Conservation (phyloP, 2,113 vertebrate species). For the Taurulus bubalis region DNA sequence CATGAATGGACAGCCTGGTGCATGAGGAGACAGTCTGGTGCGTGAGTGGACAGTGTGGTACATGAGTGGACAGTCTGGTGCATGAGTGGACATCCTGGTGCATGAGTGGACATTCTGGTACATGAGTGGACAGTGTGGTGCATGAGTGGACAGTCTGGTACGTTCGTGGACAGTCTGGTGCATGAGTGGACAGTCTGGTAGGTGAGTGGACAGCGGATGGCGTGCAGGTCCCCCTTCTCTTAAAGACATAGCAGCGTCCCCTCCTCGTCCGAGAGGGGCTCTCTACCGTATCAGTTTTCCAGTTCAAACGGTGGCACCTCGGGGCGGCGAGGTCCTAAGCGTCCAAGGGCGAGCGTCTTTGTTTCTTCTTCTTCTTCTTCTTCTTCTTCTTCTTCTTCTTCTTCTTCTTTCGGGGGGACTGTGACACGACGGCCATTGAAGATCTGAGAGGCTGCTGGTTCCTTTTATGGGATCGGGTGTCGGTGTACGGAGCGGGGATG, state of each 20-base stretch:
- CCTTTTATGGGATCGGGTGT: slow-evolving; percentile 82
- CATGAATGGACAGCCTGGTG: too few relatives aligned
- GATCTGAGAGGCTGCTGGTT: slow-evolving; percentile 77
- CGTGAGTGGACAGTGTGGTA: too few relatives aligned
- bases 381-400: too few relatives aligned
- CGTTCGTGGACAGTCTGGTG: too few relatives aligned
- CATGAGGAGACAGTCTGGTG: too few relatives aligned
- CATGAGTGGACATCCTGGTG: too few relatives aligned
- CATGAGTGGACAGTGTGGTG: too few relatives aligned
- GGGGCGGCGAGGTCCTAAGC: slow-evolving; percentile 72
- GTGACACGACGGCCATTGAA: slow-evolving; percentile 81
- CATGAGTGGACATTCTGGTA: too few relatives aligned
- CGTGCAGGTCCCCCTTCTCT: slow-evolving; percentile 67
- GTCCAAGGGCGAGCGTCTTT: slow-evolving; percentile 38
- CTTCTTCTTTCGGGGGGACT: slow-evolving; percentile 59
- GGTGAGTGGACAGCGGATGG: slow-evolving; percentile 60
- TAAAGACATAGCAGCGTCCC: slow-evolving; percentile 61
- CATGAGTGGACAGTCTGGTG: too few relatives aligned
- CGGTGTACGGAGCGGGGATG: slow-evolving; percentile 82
- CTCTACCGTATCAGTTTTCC: slow-evolving; percentile 75
- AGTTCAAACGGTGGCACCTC: slow-evolving; percentile 80
- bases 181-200: too few relatives aligned
- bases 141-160: too few relatives aligned
- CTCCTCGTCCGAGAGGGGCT: slow-evolving; percentile 61
- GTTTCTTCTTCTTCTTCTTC: too few relatives aligned